phyloP scores from a whole-genome alignment of 1,140 invertebrate species.

The Drosophila pruinosa region DNA sequence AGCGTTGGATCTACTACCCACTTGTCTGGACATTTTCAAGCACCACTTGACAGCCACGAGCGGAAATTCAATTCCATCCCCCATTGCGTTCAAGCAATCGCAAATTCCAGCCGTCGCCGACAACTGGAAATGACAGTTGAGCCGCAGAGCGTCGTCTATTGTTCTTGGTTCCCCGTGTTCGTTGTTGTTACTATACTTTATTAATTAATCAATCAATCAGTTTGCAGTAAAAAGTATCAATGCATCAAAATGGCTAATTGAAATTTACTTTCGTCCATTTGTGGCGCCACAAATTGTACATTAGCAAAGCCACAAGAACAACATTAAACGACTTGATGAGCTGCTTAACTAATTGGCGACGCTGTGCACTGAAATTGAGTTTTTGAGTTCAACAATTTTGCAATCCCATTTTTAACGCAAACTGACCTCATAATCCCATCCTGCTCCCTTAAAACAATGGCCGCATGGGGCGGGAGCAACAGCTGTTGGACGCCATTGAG shows the following conservation, averaged over 20 bases:
- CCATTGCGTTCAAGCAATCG: conserved; percentile 27
- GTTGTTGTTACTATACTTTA: conserved; percentile 36
- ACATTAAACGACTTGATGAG: conserved; percentile 74
- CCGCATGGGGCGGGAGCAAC: neutral
- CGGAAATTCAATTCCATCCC: conserved; percentile 66
- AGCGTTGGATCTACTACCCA: neutral
- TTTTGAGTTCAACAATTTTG: neutral
- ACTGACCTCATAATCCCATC: conserved; percentile 23
- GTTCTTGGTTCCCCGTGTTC: neutral
- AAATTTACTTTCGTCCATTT: conserved; percentile 81
- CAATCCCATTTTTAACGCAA: neutral
- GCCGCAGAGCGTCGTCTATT: neutral
- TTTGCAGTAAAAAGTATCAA: conserved; percentile 13
- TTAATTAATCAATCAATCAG: conserved; percentile 77
- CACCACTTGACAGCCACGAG: conserved; percentile 35
- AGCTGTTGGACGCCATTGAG: conserved; percentile 9
- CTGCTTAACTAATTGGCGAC: conserved; percentile 62
- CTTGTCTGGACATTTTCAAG: conserved; percentile 15
- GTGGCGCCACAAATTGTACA: conserved; percentile 77
- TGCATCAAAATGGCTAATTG: conserved; percentile 48
- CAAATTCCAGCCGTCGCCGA: conserved; percentile 8
- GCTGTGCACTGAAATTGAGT: conserved; percentile 44
- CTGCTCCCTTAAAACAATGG: conserved; percentile 7
- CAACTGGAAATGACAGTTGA: conserved; percentile 67
- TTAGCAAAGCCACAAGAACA: conserved; percentile 65